A percentile compares a stretch with the other conserved stretches of the same genome.
phyloP scores from a whole-genome alignment of 2,797 vertebrate genomes.

The Oceanodroma leucorhoa region DNA sequence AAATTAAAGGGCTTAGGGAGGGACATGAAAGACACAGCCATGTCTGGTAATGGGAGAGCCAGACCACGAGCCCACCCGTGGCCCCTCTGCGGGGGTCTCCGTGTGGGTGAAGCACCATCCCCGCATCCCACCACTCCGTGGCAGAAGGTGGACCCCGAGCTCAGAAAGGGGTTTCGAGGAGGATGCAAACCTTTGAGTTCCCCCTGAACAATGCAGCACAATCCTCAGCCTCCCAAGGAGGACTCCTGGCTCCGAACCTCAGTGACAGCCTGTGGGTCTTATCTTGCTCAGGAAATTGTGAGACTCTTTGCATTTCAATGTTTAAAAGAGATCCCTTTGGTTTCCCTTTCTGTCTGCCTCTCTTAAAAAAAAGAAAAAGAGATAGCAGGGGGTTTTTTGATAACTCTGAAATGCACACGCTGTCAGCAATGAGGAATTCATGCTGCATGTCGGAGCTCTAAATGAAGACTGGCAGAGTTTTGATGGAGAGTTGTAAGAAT shows the following conservation, averaged over 20 bases:
- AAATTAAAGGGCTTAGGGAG: conserved; percentile 4
- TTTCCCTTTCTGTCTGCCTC: neutral
- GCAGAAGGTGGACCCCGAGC: neutral
- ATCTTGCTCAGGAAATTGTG: conserved; percentile 3
- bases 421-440: neutral
- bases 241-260: neutral
- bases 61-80: neutral
- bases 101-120: neutral
- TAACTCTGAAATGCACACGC: neutral
- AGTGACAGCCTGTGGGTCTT: neutral
- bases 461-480: neutral
- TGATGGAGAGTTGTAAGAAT: neutral
- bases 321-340: neutral
- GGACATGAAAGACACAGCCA: neutral
- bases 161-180: neutral
- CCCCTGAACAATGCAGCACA: neutral
- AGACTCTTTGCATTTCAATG: neutral
- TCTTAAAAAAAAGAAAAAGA: neutral
- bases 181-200: neutral
- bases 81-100: neutral
- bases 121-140: neutral
- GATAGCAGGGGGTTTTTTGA: neutral
- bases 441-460: neutral
- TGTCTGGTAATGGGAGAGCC: neutral
- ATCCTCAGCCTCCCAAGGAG: neutral